Evolutionary conservation across 1,140 invertebrate species (phyloP), one percentile per base, ranked within the genome.

Genomic region (Archivesica marissinica): DNA sequence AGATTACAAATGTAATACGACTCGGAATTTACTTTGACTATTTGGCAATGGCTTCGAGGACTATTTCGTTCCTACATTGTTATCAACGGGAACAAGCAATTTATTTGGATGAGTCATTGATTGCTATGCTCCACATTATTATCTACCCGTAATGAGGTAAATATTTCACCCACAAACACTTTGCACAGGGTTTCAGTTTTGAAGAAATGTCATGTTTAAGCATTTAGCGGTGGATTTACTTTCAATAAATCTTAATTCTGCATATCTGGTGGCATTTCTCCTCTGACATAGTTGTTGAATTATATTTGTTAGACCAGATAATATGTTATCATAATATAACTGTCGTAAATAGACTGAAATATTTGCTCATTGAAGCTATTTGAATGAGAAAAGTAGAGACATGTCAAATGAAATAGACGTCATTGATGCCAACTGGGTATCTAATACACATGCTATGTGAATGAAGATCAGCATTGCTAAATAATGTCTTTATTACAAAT

Each of bases 321-420:
- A 79, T 66, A 79, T 33, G 61, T 79, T 79, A 79, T 66, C 77
- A 79, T 61, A 79, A 79, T 79, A 79, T 79, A 44, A 50, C 77
- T 9, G 20, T 64, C 39, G 25, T 79, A 79, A 79, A 79, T 79
- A 79, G 59, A 28, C 38, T 64, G 13, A 66, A 50, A 64, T 79
- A 79, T 66, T 68, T 66, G 39, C 50, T 41, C 59, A 79, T 79
- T 79, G 77, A 79, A 79, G 44, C 56, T 79, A 79, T 79, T 79
- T 79, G 61, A 66, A 66, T 33, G 52, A 79, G 41, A 50, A 64
- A 79, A 50, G 47, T 79, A 79, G 59, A 33, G 77, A 68, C 61
- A 47, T 79, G 77, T 79, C 77, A 79, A 30, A 23, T 44, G n/a
- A 44, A 28, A 66, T 79, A 20, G 28, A 17, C 41, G 68, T 72